Evolutionary conservation across 2,888 invertebrate genomes (phyloP), one percentile per base, ranked within the genome.

Genomic region (Halocaridina rubra): DNA sequence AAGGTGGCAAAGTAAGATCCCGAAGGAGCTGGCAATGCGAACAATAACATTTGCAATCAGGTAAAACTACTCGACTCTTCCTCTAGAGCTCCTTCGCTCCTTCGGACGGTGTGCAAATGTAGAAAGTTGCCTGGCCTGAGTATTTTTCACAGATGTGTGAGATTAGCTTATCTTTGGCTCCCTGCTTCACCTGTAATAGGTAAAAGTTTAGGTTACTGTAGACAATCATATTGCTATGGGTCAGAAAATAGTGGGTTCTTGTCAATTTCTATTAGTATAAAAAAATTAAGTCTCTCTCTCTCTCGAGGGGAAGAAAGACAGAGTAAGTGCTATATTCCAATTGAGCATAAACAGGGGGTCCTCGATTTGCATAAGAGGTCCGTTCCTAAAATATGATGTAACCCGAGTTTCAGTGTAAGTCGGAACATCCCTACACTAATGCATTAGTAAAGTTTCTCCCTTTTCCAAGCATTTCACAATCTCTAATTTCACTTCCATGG

Each of bases 51-150:
- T 46, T 46, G 7, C 4, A 8, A 16, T 16, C 67, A 7, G 13
- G 29, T 16, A 39, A 46, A 8, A 74, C 13, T 24, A 27, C n/a
- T n/a, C n/a, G n/a, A n/a, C n/a, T n/a, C n/a, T n/a, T n/a, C n/a
- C n/a, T n/a, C n/a, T n/a, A 19, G 22, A 77, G 22, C 24, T 22
- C 30, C 29, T 78, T 77, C 13, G 87, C 72, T 7, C 87, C 87
- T 33, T 77, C 71, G 5, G 85, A 67, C 1, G 87, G 87, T 3
- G 72, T 19, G n/a, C 82, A 85, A n/a, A 86, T 84, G 27, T 87
- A 86, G 82, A 87, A 85, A n/a, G 87, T 87, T n/a, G 87, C 79
- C 3, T 57, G 32, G 10, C 87, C 87, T 0, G 13, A 46, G 59
- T 84, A 87, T 22, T 74, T 67, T 30, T 80, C 30, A 16, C 29